phyloP scores from a whole-genome alignment of 2,797 vertebrate species.

The Okamejei kenojei region DNA sequence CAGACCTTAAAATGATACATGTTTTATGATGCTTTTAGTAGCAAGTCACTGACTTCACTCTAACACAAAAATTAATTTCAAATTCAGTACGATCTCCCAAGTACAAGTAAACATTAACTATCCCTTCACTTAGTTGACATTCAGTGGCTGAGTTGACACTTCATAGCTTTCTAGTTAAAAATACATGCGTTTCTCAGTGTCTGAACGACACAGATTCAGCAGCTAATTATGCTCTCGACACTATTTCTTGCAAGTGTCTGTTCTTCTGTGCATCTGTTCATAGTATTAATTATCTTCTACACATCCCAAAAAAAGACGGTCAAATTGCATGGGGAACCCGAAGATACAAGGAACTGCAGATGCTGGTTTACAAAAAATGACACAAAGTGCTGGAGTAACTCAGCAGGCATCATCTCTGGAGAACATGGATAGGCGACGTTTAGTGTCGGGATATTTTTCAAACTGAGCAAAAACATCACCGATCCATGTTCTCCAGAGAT shows the following conservation, averaged over 20 bases:
- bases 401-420: too few species aligned
- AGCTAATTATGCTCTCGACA: background rate
- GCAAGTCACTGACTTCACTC: background rate
- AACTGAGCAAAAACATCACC: too few species aligned
- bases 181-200: background rate
- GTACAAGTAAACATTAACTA: background rate
- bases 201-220: background rate
- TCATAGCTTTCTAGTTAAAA: background rate
- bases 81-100: background rate
- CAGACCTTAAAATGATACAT: background rate
- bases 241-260: background rate
- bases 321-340: too few species aligned
- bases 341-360: too few species aligned
- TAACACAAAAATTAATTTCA: background rate
- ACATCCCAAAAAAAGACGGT: background rate
- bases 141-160: background rate
- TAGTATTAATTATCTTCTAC: too few species aligned
- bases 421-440: too few species aligned
- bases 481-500: too few species aligned
- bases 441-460: too few species aligned
- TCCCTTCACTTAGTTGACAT: background rate
- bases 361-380: too few species aligned
- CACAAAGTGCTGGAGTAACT: too few species aligned
- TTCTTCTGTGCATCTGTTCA: background rate
- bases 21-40: background rate